Conservation (phyloP, 2,797 vertebrate species). For the Chelon auratus region DNA sequence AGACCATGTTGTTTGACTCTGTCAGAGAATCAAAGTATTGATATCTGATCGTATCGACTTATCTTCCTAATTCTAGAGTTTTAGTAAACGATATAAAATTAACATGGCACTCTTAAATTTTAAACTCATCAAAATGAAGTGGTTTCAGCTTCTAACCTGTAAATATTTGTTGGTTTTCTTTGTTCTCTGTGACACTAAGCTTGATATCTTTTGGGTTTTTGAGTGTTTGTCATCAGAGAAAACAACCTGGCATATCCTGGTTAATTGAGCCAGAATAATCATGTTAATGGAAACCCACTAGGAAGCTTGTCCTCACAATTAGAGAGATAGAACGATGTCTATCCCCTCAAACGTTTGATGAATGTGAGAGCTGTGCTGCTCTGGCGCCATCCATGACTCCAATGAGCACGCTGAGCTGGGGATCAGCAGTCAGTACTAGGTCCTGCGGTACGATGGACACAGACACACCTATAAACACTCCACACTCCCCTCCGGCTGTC, state of each 20-base stretch:
- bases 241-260: neutral
- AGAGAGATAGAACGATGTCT: neutral
- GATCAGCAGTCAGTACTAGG: constrained; percentile 8
- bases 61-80: too few relatives aligned
- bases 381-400: constrained; percentile 21
- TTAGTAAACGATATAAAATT: too few relatives aligned
- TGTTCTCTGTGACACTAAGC: too few relatives aligned
- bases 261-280: too few relatives aligned
- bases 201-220: neutral
- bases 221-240: neutral
- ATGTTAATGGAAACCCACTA: neutral
- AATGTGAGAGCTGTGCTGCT: constrained; percentile 39
- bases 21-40: too few relatives aligned
- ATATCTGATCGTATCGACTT: too few relatives aligned
- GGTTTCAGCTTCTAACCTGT: too few relatives aligned
- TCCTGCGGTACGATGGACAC: neutral
- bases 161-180: too few relatives aligned
- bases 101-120: too few relatives aligned
- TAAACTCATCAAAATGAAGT: too few relatives aligned
- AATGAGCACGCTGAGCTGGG: constrained; percentile 37
- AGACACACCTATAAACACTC: constrained; percentile 19
- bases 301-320: neutral
- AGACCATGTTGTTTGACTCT: too few relatives aligned
- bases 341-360: constrained; percentile 27
- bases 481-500: constrained; percentile 17